These are phyloP conservation scores for Ditylenchus dipsaci DNA, from an alignment of 1,140 invertebrate species.

Conservation along the genomic window DNA sequence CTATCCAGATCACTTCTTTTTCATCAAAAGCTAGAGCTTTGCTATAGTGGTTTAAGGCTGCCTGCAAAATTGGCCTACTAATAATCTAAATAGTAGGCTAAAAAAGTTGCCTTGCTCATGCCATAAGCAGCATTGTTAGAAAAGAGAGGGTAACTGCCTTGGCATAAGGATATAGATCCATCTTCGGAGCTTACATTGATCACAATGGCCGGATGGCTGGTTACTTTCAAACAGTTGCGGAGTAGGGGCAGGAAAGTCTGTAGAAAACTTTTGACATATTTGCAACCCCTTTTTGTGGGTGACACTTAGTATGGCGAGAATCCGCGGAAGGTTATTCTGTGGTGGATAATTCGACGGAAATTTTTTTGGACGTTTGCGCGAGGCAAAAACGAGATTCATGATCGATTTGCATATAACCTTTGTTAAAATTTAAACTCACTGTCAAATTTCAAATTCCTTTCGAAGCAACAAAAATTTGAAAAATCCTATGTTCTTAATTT, in stretches of 20 bases:
- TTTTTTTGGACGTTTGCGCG: neutral
- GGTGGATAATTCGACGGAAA: neutral
- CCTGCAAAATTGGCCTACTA: neutral
- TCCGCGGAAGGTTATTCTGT: neutral
- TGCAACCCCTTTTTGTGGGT: neutral
- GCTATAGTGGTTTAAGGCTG: conserved; percentile 17
- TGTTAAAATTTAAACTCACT: too few species aligned
- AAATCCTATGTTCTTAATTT: too few species aligned
- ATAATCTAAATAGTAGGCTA: too few species aligned
- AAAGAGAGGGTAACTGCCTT: too few species aligned
- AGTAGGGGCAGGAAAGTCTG: conserved; percentile 22
- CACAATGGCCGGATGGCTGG: too few species aligned
- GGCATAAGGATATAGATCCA: too few species aligned
- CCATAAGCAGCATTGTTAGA: conserved; percentile 20
- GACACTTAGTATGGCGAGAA: neutral
- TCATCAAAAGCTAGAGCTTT: conserved; percentile 16
- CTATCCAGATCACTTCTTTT: conserved; percentile 5
- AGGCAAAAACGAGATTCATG: neutral
- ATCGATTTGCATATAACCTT: conserved; percentile 1
- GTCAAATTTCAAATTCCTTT: too few species aligned
- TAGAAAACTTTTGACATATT: neutral
- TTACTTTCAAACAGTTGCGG: neutral
- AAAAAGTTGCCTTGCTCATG: conserved; percentile 24
- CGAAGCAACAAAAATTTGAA: too few species aligned
- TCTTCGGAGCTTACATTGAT: too few species aligned